Conservation (phyloP, 2,888 invertebrate species). For the Osmoderma eremita region DNA sequence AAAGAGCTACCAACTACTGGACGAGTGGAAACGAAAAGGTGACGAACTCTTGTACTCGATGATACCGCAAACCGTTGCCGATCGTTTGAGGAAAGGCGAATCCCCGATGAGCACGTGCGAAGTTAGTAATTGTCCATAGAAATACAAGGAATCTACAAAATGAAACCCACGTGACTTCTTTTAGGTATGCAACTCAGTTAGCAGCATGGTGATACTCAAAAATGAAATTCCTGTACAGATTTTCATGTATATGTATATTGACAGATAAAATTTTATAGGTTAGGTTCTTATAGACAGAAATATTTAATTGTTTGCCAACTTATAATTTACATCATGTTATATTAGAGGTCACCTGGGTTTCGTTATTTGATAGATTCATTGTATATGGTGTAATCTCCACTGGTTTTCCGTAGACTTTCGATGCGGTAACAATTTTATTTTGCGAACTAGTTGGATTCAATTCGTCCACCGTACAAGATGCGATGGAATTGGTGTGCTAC, state of each 20-base stretch:
- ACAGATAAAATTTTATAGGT: too few species aligned
- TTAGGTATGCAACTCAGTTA: too few species aligned
- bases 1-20: constrained; percentile 80
- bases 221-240: too few species aligned
- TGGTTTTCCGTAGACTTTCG: constrained; percentile 72
- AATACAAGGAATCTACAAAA: neutral
- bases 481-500: constrained; percentile 83
- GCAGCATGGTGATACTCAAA: too few species aligned
- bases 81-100: constrained; percentile 79
- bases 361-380: too few species aligned
- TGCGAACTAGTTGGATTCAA: constrained; percentile 75
- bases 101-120: constrained; percentile 84
- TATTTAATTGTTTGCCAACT: too few species aligned
- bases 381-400: too few species aligned
- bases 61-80: constrained; percentile 89
- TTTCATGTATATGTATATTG: too few species aligned
- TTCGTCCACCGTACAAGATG: constrained; percentile 69
- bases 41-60: constrained; percentile 90
- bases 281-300: too few species aligned
- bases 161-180: too few species aligned
- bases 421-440: constrained; percentile 82
- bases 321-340: too few species aligned
- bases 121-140: constrained; percentile 59
- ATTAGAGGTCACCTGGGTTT: too few species aligned
- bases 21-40: constrained; percentile 86